phyloP scores from a whole-genome alignment of 2,797 vertebrate species.

The Dallia pectoralis region DNA sequence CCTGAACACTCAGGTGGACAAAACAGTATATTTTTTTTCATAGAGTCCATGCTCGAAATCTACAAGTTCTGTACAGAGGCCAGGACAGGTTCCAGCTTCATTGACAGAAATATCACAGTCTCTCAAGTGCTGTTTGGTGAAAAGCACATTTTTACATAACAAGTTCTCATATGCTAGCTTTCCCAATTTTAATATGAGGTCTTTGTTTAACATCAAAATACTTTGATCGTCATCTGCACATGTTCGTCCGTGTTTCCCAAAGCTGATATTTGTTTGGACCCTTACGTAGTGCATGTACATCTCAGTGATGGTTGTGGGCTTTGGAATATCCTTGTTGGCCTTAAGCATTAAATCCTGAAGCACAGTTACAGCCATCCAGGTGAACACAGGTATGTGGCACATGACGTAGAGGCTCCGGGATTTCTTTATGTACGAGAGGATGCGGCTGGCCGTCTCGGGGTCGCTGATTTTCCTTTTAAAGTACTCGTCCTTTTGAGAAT shows the following conservation, averaged over 20 bases:
- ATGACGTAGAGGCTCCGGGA: conserved; percentile 25
- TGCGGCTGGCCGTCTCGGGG: neutral
- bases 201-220: neutral
- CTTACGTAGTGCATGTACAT: conserved; percentile 12
- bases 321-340: neutral
- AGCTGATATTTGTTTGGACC: neutral
- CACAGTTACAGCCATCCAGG: neutral
- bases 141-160: conserved; percentile 10
- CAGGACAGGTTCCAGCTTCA: conserved; percentile 2
- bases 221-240: too few species aligned
- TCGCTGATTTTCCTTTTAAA: conserved; percentile 18
- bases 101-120: neutral
- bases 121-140: conserved; percentile 8
- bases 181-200: conserved; percentile 16
- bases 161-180: conserved; percentile 14
- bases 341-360: neutral
- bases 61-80: conserved; percentile 12
- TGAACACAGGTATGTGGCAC: conserved; percentile 10
- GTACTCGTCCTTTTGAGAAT: conserved; percentile 24
- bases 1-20: conserved; percentile 23
- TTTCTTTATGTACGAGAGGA: conserved; percentile 6
- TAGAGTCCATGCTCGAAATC: neutral
- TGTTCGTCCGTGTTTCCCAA: neutral
- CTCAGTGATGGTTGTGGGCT: conserved; percentile 8
- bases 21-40: neutral